Percentiles rank a stretch among this genome's conserved stretches.
Conservation (phyloP, 2,113 vertebrate genomes). For the Azemiops feae region DNA sequence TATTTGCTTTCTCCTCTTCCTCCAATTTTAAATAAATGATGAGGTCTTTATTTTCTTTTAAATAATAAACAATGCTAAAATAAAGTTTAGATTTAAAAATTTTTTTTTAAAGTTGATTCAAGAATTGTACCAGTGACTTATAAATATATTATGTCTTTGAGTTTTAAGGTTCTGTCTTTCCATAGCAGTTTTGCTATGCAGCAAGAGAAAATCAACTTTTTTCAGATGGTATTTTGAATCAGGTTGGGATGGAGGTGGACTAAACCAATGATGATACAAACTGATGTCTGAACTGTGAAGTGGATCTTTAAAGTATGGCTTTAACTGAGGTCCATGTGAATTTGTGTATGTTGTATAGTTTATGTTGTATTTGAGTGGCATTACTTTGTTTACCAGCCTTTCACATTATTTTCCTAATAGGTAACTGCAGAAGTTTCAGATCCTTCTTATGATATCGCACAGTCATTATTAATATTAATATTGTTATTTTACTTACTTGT, state of each 20-base stretch:
- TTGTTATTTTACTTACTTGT: neutral
- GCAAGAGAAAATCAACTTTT: neutral
- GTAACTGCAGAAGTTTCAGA: conserved; percentile 13
- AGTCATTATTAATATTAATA: neutral
- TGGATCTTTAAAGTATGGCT: neutral
- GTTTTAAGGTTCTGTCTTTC: conserved; percentile 19
- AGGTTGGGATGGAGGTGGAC: neutral
- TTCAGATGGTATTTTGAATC: neutral
- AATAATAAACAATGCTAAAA: conserved; percentile 22
- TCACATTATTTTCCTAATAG: neutral
- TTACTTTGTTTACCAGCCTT: neutral
- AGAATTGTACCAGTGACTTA: conserved; percentile 27
- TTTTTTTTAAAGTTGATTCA: conserved; percentile 55
- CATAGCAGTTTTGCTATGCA: neutral
- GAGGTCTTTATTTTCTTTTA: conserved; percentile 32
- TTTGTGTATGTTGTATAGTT: neutral
- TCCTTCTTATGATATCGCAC: conserved; percentile 4
- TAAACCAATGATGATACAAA: neutral
- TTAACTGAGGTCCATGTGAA: neutral
- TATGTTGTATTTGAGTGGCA: neutral
- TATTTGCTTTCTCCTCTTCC: neutral
- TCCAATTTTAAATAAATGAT: conserved; percentile 24
- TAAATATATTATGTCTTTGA: conserved; percentile 25
- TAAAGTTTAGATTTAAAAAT: conserved; percentile 44
- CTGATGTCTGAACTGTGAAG: neutral